phyloP scores from a whole-genome alignment of 2,797 vertebrate species.

The Loriculus beryllinus region DNA sequence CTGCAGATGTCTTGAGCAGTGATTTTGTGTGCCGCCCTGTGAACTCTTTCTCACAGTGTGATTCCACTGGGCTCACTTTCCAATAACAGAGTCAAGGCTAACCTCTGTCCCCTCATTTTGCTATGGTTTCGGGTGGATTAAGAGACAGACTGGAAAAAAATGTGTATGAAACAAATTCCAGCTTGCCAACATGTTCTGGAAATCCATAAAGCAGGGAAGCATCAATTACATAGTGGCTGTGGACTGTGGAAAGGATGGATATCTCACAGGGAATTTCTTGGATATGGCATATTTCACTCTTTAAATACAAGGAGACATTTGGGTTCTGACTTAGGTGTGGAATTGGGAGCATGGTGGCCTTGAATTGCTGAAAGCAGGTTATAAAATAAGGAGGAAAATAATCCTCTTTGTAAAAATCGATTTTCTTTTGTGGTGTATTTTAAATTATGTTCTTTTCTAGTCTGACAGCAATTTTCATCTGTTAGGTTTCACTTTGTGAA shows the following conservation, averaged over 20 bases:
- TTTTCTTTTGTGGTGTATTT: background rate
- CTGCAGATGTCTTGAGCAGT: background rate
- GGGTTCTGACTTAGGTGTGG: background rate
- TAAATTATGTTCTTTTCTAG: background rate
- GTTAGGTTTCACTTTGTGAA: background rate
- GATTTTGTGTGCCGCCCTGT: background rate
- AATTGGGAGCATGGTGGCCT: rapidly evolving
- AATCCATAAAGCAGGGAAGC: background rate
- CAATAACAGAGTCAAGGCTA: background rate
- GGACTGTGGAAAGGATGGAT: background rate
- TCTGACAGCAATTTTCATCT: background rate
- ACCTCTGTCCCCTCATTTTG: background rate
- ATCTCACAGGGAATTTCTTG: background rate
- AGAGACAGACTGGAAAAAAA: background rate
- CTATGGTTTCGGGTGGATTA: background rate
- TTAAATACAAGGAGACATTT: background rate
- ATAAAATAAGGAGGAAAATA: background rate
- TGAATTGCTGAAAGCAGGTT: background rate
- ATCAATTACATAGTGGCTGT: background rate
- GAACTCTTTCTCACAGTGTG: background rate
- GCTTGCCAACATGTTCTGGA: background rate
- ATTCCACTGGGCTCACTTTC: background rate
- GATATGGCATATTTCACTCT: rapidly evolving
- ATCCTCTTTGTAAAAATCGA: background rate
- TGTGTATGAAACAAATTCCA: background rate